These are phyloP conservation scores for Ectropis grisescens DNA, from an alignment of 1,140 invertebrate species.

Conservation along the genomic window DNA sequence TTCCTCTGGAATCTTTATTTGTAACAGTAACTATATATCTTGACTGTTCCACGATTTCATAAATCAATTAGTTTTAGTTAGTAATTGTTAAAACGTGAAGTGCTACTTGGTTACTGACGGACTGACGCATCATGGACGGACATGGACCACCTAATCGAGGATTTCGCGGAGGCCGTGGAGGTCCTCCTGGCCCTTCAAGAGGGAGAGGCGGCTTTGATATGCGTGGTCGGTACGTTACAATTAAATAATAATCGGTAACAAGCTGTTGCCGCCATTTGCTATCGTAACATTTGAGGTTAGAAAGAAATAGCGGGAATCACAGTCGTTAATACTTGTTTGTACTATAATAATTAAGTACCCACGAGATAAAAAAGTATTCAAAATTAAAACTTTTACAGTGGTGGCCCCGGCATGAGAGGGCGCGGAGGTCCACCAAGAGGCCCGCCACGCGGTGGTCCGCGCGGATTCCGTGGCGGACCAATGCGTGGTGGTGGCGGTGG, in stretches of 20 bases:
- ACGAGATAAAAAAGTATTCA: too few species aligned
- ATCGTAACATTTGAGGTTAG: slow-evolving; percentile 3
- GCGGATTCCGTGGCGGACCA: slow-evolving; percentile 46
- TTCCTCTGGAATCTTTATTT: too few species aligned
- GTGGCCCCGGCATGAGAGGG: slow-evolving; percentile 46
- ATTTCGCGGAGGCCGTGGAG: slow-evolving; percentile 49
- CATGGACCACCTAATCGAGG: slow-evolving; percentile 44
- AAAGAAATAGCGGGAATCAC: not conserved
- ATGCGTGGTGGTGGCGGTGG: slow-evolving; percentile 51
- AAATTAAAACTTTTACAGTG: slow-evolving; percentile 14
- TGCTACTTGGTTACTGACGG: too few species aligned
- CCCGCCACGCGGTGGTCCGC: slow-evolving; percentile 35
- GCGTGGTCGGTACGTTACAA: slow-evolving; percentile 42
- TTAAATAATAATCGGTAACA: too few species aligned
- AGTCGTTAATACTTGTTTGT: not conserved
- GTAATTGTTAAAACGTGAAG: too few species aligned
- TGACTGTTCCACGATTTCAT: too few species aligned
- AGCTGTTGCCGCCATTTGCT: too few species aligned
- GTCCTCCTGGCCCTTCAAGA: slow-evolving; percentile 32
- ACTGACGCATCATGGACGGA: slow-evolving; percentile 36
- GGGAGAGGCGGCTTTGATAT: slow-evolving; percentile 54
- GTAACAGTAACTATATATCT: too few species aligned
- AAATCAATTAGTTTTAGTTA: too few species aligned
- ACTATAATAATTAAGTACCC: too few species aligned
- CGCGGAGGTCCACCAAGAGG: slow-evolving; percentile 42